phyloP scores from a whole-genome alignment of 2,113 vertebrate species.

The Tychaedon coryphoeus region DNA sequence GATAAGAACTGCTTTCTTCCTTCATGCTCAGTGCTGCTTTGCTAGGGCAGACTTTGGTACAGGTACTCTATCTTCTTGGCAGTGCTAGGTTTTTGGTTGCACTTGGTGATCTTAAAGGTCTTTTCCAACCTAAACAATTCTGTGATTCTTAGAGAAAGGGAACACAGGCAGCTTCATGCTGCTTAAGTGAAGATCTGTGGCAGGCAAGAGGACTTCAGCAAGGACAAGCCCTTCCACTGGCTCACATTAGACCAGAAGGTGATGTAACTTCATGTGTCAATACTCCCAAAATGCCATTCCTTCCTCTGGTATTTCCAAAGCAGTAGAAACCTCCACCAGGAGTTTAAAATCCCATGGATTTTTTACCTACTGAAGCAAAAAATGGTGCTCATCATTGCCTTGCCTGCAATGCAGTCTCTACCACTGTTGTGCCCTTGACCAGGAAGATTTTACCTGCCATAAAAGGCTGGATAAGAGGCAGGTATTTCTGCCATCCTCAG shows the following conservation, averaged over 20 bases:
- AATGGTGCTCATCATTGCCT: neutral
- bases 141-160: neutral
- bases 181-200: neutral
- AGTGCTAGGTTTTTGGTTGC: neutral
- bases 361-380: neutral
- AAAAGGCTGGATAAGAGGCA: neutral
- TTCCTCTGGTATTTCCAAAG: neutral
- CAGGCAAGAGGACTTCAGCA: neutral
- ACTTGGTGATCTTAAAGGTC: neutral
- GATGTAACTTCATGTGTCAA: neutral
- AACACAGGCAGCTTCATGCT: neutral
- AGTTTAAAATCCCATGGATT: rapidly evolving
- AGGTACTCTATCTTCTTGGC: neutral
- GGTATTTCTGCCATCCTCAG: neutral
- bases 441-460: neutral
- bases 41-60: neutral
- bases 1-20: neutral
- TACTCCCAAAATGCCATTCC: neutral
- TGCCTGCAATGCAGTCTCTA: neutral
- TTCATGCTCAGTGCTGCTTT: rapidly evolving
- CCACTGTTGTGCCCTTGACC: neutral
- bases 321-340: neutral
- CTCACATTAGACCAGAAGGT: neutral
- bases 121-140: neutral
- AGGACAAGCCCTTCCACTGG: neutral